Evolutionary conservation across 2,113 vertebrate genomes (phyloP), one percentile per base, ranked within the genome.

Genomic region (Trematocara macrostoma): DNA sequence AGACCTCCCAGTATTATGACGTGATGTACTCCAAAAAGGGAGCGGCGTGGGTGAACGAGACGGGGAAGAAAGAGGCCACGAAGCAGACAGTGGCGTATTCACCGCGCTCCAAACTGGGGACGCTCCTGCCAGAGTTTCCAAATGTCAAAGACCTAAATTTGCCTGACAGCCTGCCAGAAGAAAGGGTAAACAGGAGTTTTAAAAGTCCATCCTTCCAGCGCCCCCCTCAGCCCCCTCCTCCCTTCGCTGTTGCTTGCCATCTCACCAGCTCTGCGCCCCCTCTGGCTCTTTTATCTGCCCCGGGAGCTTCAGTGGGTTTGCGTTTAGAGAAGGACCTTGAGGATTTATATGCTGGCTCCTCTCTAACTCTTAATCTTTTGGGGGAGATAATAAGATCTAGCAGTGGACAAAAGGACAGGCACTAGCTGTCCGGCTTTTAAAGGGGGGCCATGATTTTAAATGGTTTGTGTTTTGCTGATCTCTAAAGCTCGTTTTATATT

Each of bases 1-100:
- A 99, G 92, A 97, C 96, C 89, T 99, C 99, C 47, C 98, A 98
- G 89, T 99, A 99, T 95, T 99, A 99, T 52, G 99, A 99, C 61
- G 98, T 99, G 96, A 99, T 99, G 99, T 99, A 99, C 95, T 99
- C 99, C 92, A 99, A 99, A 95, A 99, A 99, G 95, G 99, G 99
- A 89, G 98, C 98, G 5, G 98, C 99, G 47, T 99, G 99, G 98
- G 98, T 99, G 96, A 99, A 98, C 55, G 99, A 99, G 95, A 98
- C 98, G 1, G 99, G 98, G 89, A 99, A 99, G 97, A 99, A 99
- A 95, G 99, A 99, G 97, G 98, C 99, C 94, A 99, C 97, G 92
- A 99, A 99, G 94, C 99, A 99, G 97, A 98, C 99, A 93, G 99
- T 99, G 97, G 99, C 98, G 6, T 99, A 99, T 97, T 99, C 99